These are phyloP conservation scores for Oreohelix idahoensis DNA, from an alignment of 1,140 invertebrate species.

Conservation along the genomic window DNA sequence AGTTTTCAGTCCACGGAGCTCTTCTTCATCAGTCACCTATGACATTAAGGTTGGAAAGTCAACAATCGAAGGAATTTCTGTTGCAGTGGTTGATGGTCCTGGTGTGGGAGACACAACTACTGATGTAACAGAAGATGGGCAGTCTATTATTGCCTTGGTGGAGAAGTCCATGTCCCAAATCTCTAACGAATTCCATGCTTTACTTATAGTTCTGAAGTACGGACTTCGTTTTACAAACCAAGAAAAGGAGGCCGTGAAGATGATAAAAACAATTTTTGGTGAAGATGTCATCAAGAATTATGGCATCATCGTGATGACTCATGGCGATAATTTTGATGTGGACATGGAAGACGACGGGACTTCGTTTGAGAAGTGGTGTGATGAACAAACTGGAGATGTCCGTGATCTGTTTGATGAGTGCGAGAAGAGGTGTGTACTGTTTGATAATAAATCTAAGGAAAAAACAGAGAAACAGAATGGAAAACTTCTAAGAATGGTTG, in stretches of 20 bases:
- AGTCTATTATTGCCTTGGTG: background rate
- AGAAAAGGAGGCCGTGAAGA: constrained; percentile 8
- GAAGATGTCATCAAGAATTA: background rate
- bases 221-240: background rate
- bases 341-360: background rate
- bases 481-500: background rate
- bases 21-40: background rate
- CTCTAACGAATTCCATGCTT: background rate
- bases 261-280: constrained; percentile 3
- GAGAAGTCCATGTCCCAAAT: background rate
- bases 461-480: background rate
- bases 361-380: background rate
- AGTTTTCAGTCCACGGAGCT: background rate
- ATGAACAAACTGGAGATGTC: background rate
- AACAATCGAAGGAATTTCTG: background rate
- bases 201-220: background rate
- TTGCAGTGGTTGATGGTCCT: background rate
- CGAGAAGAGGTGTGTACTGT: background rate
- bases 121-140: too few relatives aligned
- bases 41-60: background rate
- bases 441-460: constrained; percentile 11
- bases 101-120: background rate
- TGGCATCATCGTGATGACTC: background rate
- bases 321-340: constrained; percentile 16
- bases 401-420: background rate